These are phyloP conservation scores for Scylla paramamosain DNA, from an alignment of 1,140 invertebrate genomes.

Conservation along the genomic window DNA sequence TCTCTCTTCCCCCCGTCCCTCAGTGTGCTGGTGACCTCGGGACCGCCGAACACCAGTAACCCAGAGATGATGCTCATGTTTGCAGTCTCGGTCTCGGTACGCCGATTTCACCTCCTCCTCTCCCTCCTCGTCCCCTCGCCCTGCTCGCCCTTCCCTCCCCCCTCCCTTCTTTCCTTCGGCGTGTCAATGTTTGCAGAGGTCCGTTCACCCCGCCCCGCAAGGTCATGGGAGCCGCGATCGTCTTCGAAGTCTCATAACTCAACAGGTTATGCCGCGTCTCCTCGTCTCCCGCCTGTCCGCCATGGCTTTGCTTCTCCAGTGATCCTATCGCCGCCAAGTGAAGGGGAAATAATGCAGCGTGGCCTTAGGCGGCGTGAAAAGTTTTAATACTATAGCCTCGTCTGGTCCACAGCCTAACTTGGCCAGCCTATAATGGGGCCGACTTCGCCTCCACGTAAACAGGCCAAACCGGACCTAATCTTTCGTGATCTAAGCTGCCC, in stretches of 20 bases:
- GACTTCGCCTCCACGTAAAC: background rate
- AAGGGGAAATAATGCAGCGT: background rate
- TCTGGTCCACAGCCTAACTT: no score
- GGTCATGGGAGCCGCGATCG: slow-evolving; percentile 54
- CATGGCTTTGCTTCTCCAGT: background rate
- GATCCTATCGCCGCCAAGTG: background rate
- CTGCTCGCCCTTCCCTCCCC: background rate
- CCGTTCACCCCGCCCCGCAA: slow-evolving; percentile 65
- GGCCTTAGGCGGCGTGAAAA: background rate
- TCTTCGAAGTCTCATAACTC: background rate
- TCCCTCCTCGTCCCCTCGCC: background rate
- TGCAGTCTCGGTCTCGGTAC: slow-evolving; percentile 65
- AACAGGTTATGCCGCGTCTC: background rate
- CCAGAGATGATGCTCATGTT: slow-evolving; percentile 68
- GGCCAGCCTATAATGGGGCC: background rate
- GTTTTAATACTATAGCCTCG: background rate
- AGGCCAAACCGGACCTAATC: background rate
- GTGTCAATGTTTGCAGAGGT: slow-evolving; percentile 69
- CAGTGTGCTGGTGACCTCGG: slow-evolving; percentile 53
- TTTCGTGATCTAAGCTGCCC: background rate
- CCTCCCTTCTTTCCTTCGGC: background rate
- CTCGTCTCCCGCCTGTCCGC: background rate
- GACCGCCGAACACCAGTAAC: slow-evolving; percentile 58
- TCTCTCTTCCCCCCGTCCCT: slow-evolving; percentile 26
- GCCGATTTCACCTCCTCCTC: slow-evolving; percentile 55